Evolutionary conservation across 2,888 invertebrate species (phyloP).

Genomic region (Drosophila affinis): DNA sequence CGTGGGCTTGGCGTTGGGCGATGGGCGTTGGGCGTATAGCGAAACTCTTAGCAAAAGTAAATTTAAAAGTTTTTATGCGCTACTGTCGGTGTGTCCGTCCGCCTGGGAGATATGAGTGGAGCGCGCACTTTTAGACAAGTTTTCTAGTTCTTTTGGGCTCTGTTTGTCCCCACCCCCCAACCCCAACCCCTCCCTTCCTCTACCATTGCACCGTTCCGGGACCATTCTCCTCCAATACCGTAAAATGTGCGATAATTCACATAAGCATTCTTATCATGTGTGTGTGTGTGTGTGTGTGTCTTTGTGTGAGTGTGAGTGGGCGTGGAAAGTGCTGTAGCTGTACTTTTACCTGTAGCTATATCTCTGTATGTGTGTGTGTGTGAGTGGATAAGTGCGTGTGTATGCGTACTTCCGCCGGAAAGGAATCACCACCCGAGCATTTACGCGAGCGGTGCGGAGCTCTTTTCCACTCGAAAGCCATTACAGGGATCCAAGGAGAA

Average conservation of each 20-base stretch:
- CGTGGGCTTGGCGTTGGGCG: conserved; percentile 32
- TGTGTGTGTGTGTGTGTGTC: conserved; percentile 26
- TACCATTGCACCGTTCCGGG: too few species aligned
- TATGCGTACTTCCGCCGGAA: conserved; percentile 68
- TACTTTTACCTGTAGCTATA: conserved; percentile 16
- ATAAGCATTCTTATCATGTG: conserved; percentile 74
- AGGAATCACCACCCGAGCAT: conserved; percentile 66
- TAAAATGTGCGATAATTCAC: conserved; percentile 79
- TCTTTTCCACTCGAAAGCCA: conserved; percentile 74
- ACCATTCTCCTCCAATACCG: conserved; percentile 48
- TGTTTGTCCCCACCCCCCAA: neutral
- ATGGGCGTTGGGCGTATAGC: conserved; percentile 37
- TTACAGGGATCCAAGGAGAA: conserved; percentile 44
- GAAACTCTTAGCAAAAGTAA: conserved; percentile 79
- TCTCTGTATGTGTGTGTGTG: neutral
- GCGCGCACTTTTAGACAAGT: conserved; percentile 75
- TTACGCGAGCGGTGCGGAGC: conserved; percentile 65
- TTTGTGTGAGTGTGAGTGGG: conserved; percentile 27
- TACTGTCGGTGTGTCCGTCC: conserved; percentile 46
- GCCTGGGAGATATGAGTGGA: conserved; percentile 65
- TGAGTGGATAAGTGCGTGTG: conserved; percentile 48
- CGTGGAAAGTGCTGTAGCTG: conserved; percentile 51
- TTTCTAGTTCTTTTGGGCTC: conserved; percentile 64
- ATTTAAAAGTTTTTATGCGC: conserved; percentile 73
- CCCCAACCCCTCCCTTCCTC: neutral